phyloP scores from a whole-genome alignment of 2,888 invertebrate genomes.

The Rotaria magnacalcarata region DNA sequence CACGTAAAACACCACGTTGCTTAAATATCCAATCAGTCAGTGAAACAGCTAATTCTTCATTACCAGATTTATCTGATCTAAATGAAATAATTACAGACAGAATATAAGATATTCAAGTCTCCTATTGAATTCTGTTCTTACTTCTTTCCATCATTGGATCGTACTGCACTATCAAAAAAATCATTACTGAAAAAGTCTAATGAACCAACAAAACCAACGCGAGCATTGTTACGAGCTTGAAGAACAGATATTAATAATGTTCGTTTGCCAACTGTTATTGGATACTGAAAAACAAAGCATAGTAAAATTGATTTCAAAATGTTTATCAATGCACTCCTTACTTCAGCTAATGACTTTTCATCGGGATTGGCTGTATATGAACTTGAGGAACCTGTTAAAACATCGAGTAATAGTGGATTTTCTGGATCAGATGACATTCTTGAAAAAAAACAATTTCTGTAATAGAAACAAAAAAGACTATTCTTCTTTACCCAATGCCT shows the following conservation, averaged over 20 bases:
- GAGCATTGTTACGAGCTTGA: conserved; percentile 95
- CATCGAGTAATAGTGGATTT: conserved; percentile 82
- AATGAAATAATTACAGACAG: background rate
- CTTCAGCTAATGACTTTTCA: conserved; percentile 54
- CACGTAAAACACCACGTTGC: conserved; percentile 85
- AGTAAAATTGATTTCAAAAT: background rate
- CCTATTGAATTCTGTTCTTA: background rate
- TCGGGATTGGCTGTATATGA: conserved; percentile 91
- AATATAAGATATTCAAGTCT: no score
- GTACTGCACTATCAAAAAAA: conserved; percentile 63
- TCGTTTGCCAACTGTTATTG: conserved; percentile 88
- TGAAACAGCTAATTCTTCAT: conserved; percentile 74
- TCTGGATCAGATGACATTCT: conserved; percentile 84
- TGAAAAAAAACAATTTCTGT: conserved; percentile 39
- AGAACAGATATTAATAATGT: conserved; percentile 87
- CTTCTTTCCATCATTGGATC: conserved; percentile 13
- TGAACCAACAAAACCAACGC: conserved; percentile 91
- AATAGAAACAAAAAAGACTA: background rate
- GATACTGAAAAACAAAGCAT: conserved; percentile 66
- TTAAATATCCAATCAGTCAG: conserved; percentile 91
- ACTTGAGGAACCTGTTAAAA: conserved; percentile 83
- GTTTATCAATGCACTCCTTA: background rate
- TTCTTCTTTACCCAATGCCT: conserved; percentile 67
- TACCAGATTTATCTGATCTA: conserved; percentile 67
- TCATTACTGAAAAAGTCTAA: conserved; percentile 94